Percentiles rank a stretch among this genome's conserved stretches.
These are phyloP conservation scores for Acleris literana DNA, from an alignment of 2,888 invertebrate genomes.

Conservation along the genomic window DNA sequence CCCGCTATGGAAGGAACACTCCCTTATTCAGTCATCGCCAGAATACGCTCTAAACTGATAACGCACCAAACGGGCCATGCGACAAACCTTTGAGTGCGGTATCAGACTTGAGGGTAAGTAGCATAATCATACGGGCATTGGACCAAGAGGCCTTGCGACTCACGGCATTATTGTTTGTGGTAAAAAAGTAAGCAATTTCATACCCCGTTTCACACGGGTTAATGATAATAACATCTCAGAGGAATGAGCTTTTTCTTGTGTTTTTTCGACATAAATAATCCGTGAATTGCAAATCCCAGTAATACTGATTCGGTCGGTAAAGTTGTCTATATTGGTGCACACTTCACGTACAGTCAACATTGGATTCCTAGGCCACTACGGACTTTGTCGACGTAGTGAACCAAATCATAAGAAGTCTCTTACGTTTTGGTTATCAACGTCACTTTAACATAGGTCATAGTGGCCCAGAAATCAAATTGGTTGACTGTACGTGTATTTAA, in stretches of 20 bases:
- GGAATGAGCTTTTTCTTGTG: neutral
- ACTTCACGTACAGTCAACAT: too few relatives aligned
- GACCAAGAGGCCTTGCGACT: slow-evolving; percentile 15
- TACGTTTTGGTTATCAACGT: too few relatives aligned
- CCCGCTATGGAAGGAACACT: too few relatives aligned
- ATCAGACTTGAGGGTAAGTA: neutral
- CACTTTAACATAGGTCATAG: too few relatives aligned
- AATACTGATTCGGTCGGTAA: slow-evolving; percentile 16
- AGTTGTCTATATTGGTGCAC: neutral
- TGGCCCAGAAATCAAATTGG: too few relatives aligned
- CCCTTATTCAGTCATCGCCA: too few relatives aligned
- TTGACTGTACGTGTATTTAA: too few relatives aligned
- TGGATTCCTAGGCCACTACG: too few relatives aligned
- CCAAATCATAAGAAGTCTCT: too few relatives aligned
- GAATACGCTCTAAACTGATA: neutral
- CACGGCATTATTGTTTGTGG: neutral
- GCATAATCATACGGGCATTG: slow-evolving; percentile 3
- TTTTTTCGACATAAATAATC: neutral
- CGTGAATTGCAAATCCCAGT: slow-evolving; percentile 1
- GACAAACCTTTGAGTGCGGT: neutral
- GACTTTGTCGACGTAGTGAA: too few relatives aligned
- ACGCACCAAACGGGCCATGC: neutral
- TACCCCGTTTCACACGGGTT: too few relatives aligned
- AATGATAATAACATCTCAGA: too few relatives aligned
- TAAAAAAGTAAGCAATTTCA: neutral